Percentiles rank a stretch among this genome's conserved stretches.
Evolutionary conservation across 2,113 vertebrate species (phyloP).

Genomic region (Coptodon bakossiorum): DNA sequence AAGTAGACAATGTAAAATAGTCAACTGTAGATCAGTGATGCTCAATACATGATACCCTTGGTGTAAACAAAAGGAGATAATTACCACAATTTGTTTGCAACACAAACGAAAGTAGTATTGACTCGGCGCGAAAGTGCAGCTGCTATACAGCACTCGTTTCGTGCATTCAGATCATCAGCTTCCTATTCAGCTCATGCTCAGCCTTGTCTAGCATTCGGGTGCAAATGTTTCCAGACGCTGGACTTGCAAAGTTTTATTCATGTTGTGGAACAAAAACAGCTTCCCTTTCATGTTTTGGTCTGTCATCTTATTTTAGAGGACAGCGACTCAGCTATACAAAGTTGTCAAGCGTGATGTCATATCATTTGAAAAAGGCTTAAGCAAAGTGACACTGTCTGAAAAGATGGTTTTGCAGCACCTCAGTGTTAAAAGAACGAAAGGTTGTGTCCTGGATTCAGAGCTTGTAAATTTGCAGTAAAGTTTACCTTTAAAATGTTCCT

Average conservation of each 20-base stretch:
- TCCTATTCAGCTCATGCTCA: not conserved
- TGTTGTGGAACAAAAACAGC: conserved; percentile 15
- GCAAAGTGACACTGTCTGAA: conserved; percentile 20
- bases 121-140: not conserved
- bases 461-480: not conserved
- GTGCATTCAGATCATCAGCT: not conserved
- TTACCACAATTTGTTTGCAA: not conserved
- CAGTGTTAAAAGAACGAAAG: not conserved
- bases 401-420: not conserved
- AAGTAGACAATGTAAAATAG: not conserved
- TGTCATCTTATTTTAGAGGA: conserved; percentile 20
- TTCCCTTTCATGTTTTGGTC: conserved; percentile 16
- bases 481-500: not conserved
- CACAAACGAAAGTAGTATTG: not conserved
- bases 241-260: conserved; percentile 11
- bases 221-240: conserved; percentile 13
- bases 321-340: not conserved
- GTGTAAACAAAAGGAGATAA: not conserved
- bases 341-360: conserved; percentile 12
- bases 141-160: not conserved
- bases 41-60: not conserved
- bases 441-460: not conserved
- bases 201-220: not conserved
- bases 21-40: not conserved
- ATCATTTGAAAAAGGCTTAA: conserved; percentile 14